phyloP scores from a whole-genome alignment of 2,113 vertebrate species.

The Glaucidium brasilianum region DNA sequence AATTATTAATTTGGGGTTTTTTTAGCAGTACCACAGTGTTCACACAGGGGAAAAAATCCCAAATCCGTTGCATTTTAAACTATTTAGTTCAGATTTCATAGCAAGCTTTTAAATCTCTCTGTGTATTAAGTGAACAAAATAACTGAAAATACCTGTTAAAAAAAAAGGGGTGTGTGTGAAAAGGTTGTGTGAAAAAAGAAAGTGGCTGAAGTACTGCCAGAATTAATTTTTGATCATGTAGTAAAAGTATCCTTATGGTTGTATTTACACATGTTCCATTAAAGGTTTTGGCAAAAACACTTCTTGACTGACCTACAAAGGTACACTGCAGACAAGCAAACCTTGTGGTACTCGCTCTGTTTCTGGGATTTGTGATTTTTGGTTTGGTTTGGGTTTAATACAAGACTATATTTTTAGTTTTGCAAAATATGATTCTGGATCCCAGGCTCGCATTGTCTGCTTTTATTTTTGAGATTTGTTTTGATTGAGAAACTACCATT shows the following conservation, averaged over 20 bases:
- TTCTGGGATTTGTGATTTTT: not conserved
- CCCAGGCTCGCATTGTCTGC: rapidly evolving
- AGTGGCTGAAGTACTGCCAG: not conserved
- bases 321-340: not conserved
- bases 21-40: not conserved
- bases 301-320: not conserved
- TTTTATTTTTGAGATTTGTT: not conserved
- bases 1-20: not conserved
- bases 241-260: not conserved
- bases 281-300: not conserved
- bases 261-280: not conserved
- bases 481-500: not conserved
- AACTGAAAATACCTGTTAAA: not conserved
- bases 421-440: not conserved
- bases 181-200: not conserved
- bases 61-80: not conserved
- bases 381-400: not conserved
- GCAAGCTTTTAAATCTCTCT: not conserved
- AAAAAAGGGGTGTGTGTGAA: not conserved
- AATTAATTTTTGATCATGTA: not conserved
- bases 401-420: not conserved
- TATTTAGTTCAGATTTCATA: not conserved
- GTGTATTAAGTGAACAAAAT: not conserved
- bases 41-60: not conserved
- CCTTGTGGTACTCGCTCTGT: not conserved